phyloP scores from a whole-genome alignment of 1,140 invertebrate genomes.

The Thaumetopoea pityocampa region DNA sequence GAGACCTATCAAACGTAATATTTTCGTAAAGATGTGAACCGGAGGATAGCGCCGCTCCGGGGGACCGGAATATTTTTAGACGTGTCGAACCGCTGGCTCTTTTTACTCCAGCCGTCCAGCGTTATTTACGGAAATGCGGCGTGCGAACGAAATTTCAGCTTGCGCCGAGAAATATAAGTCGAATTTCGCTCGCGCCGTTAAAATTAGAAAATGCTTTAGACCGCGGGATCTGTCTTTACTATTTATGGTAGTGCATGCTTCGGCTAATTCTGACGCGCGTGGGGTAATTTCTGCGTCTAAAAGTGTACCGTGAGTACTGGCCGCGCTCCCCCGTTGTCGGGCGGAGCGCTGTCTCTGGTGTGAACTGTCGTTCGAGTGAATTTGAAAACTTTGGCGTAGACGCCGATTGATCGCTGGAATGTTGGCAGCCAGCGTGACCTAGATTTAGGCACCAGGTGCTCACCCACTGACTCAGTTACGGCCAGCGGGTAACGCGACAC shows the following conservation, averaged over 20 bases:
- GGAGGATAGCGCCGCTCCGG: slow-evolving; percentile 40
- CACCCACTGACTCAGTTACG: slow-evolving; percentile 18
- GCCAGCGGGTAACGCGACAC: slow-evolving; percentile 20
- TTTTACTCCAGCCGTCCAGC: slow-evolving; percentile 27
- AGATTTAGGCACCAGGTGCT: slow-evolving; percentile 37
- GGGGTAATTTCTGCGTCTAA: slow-evolving; percentile 41
- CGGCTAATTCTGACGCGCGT: slow-evolving; percentile 49
- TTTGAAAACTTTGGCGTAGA: slow-evolving; percentile 18
- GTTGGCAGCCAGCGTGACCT: slow-evolving; percentile 37
- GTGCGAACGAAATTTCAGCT: slow-evolving; percentile 24
- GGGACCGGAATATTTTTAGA: slow-evolving; percentile 54
- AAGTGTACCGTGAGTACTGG: slow-evolving; percentile 21
- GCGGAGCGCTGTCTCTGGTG: neutral
- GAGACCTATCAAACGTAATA: slow-evolving; percentile 13
- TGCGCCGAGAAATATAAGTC: slow-evolving; percentile 23
- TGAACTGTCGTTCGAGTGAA: slow-evolving; percentile 11
- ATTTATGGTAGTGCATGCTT: slow-evolving; percentile 66
- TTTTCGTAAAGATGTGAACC: slow-evolving; percentile 14
- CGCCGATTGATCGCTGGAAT: slow-evolving; percentile 21
- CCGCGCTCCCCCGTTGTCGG: slow-evolving; percentile 6
- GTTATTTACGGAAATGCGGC: slow-evolving; percentile 50
- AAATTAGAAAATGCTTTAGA: slow-evolving; percentile 63
- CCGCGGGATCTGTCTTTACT: slow-evolving; percentile 62
- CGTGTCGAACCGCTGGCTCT: slow-evolving; percentile 27
- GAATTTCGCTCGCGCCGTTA: slow-evolving; percentile 36